Percentiles rank a stretch among this genome's conserved stretches.
phyloP scores from a whole-genome alignment of 2,797 vertebrate genomes.

The Tapirus indicus region DNA sequence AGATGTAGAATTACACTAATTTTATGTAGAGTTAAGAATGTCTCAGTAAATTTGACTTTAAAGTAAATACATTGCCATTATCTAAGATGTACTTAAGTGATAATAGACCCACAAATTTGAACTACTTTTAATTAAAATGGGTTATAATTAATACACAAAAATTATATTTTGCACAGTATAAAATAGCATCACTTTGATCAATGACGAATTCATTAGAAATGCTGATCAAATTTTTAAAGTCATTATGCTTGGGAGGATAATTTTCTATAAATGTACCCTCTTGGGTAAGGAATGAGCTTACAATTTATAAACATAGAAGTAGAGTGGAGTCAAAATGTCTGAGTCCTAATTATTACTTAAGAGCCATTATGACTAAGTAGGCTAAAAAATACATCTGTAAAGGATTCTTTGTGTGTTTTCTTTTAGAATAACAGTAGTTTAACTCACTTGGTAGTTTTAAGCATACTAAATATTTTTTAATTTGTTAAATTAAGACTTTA shows the following conservation, averaged over 20 bases:
- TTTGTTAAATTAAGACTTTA: not conserved
- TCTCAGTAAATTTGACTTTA: slow-evolving; percentile 33
- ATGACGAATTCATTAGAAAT: slow-evolving; percentile 36
- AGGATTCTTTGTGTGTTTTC: not conserved
- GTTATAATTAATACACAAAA: slow-evolving; percentile 45
- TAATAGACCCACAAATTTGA: not conserved
- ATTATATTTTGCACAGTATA: not conserved
- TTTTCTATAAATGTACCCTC: slow-evolving; percentile 51
- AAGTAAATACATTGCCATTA: not conserved
- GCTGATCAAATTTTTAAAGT: slow-evolving; percentile 41
- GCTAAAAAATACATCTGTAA: slow-evolving; percentile 32
- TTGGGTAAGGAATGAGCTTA: slow-evolving; percentile 52
- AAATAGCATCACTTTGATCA: slow-evolving; percentile 47
- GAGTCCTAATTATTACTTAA: slow-evolving; percentile 66
- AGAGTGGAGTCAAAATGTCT: slow-evolving; percentile 69
- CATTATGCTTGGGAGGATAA: slow-evolving; percentile 49
- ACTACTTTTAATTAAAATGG: slow-evolving; percentile 45
- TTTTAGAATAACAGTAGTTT: slow-evolving; percentile 33
- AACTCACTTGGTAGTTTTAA: not conserved
- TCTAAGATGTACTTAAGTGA: not conserved
- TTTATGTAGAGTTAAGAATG: not conserved
- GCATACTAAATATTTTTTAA: slow-evolving; percentile 21
- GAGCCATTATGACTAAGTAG: slow-evolving; percentile 13
- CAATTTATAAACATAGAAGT: slow-evolving; percentile 63
- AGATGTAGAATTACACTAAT: not conserved